Percentiles rank a stretch among this genome's conserved stretches.
Evolutionary conservation across 2,888 invertebrate species (phyloP).

Genomic region (Bursaphelenchus okinawaensis): DNA sequence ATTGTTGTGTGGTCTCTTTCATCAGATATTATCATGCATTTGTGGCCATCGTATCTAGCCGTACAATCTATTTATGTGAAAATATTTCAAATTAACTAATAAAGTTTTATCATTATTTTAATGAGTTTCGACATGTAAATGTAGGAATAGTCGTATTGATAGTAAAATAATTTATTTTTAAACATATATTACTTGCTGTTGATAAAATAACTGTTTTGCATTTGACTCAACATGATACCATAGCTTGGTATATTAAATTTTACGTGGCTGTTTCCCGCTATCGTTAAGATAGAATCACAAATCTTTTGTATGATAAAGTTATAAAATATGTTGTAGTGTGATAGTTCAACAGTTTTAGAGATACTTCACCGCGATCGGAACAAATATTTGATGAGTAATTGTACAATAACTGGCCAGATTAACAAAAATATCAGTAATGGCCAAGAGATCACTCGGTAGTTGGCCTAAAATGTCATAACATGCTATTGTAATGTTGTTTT

Average conservation of each 20-base stretch:
- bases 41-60: no score
- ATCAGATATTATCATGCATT: no score
- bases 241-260: not conserved
- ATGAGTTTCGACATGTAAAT: not conserved
- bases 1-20: slow-evolving; percentile 1
- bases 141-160: not conserved
- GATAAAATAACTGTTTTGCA: not conserved
- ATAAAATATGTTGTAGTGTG: no score
- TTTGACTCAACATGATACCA: not conserved
- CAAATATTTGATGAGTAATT: not conserved
- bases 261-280: no score
- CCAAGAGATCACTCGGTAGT: slow-evolving; percentile 6
- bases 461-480: not conserved
- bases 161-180: not conserved
- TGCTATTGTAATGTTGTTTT: not conserved
- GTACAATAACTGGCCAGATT: slow-evolving; percentile 12
- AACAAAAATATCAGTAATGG: slow-evolving; percentile 8
- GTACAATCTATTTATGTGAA: no score
- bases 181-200: no score
- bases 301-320: not conserved
- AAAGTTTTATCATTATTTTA: not conserved
- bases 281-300: not conserved
- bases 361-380: not conserved
- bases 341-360: no score
- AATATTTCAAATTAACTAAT: not conserved